These are phyloP conservation scores for Campylorhamphus procurvoides DNA, from an alignment of 2,113 vertebrate genomes.

Conservation along the genomic window DNA sequence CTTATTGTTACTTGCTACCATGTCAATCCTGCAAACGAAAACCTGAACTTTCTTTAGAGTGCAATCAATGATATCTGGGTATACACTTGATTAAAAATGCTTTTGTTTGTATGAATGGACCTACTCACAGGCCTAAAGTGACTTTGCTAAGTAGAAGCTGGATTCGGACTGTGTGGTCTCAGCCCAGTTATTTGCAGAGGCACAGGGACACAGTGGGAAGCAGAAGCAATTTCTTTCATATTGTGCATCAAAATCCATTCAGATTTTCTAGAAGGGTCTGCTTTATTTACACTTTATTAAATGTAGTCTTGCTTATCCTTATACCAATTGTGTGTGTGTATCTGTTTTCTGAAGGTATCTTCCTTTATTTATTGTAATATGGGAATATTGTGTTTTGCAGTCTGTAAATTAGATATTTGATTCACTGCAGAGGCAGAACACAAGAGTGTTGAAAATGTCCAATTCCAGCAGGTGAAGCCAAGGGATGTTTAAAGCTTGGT, in stretches of 20 bases:
- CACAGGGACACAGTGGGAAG: neutral
- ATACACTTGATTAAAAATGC: neutral
- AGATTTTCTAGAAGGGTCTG: conserved; percentile 54
- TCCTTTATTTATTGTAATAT: conserved; percentile 79
- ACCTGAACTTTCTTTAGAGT: neutral
- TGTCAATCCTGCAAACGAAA: neutral
- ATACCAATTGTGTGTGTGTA: conserved; percentile 33
- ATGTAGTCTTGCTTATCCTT: conserved; percentile 68
- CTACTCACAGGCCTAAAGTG: neutral
- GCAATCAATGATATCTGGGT: neutral
- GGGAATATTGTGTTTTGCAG: conserved; percentile 82
- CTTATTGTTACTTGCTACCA: neutral
- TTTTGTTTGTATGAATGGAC: neutral
- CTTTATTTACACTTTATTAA: conserved; percentile 70
- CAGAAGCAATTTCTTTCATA: conserved; percentile 57
- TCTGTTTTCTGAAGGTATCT: conserved; percentile 70
- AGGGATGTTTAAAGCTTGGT: conserved; percentile 73
- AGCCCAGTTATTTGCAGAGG: neutral
- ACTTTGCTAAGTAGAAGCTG: neutral
- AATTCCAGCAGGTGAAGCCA: conserved; percentile 72
- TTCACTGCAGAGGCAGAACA: conserved; percentile 75
- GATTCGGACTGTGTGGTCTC: neutral
- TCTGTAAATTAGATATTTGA: conserved; percentile 81
- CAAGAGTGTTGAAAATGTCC: conserved; percentile 74
- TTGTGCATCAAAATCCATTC: conserved; percentile 58